Conservation (phyloP, 2,113 vertebrate species). For the Coptodon bakossiorum region DNA sequence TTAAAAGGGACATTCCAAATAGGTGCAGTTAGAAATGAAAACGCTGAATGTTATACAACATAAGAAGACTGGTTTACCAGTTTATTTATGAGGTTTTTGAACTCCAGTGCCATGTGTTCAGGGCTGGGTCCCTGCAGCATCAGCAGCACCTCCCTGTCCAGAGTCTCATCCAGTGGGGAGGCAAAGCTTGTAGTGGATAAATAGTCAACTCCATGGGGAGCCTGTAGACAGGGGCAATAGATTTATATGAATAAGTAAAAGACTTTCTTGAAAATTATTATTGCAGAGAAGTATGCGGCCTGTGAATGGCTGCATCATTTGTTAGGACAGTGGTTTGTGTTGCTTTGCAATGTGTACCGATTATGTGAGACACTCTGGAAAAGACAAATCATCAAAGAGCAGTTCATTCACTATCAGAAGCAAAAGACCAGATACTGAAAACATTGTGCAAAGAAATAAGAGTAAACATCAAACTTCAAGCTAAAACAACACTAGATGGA, state of each 20-base stretch:
- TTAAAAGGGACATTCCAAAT: background rate
- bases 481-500: background rate
- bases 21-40: background rate
- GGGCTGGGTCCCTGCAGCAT: constrained; percentile 73
- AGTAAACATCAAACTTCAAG: background rate
- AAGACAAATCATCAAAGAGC: background rate
- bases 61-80: constrained; percentile 59
- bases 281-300: background rate
- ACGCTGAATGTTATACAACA: background rate
- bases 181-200: constrained; percentile 35
- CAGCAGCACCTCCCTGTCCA: constrained; percentile 78
- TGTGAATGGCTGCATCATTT: background rate
- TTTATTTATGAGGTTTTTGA: constrained; percentile 63
- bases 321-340: background rate
- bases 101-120: constrained; percentile 69
- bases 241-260: background rate
- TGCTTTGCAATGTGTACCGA: background rate
- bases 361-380: background rate
- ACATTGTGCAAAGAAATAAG: background rate
- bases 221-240: background rate
- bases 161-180: constrained; percentile 62
- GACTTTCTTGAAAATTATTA: background rate
- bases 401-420: background rate
- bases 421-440: background rate
- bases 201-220: constrained; percentile 25